Evolutionary conservation across 2,113 vertebrate species (phyloP), one percentile per base, ranked within the genome.

Genomic region (Sinosuthora webbiana): DNA sequence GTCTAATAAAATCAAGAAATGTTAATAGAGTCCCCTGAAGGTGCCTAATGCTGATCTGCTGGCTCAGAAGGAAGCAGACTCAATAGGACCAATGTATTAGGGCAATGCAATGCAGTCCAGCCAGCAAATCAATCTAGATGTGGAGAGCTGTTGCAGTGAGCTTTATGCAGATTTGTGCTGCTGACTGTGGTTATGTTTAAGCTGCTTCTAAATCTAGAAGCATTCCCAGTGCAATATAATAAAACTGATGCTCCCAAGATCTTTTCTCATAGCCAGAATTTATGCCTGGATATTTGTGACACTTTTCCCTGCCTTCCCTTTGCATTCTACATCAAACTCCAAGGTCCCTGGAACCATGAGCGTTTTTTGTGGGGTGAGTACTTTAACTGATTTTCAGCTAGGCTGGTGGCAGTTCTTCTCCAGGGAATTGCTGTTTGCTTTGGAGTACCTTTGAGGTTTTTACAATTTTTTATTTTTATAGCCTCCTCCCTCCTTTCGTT

Each of bases 1-100:
- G 44, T 59, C 42, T 96, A 95, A 96, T 93, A 70, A 57, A 90
- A 93, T 96, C 83, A 95, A 76, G 87, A 84, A 91, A 83, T 83
- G 63, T 83, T 97, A 95, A 96, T 83, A 87, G 88, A 96, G 76
- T 93, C 35, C 68, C 88, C 8, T 90, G 81, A 83, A 74, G 57
- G 76, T 90, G 39, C 60, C 41, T 88, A 35, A 75, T 92, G 79
- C 65, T 89, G 47, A 83, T 91, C 68, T 81, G 30, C 27, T 92
- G 88, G 76, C 86, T 44, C 52, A 62, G 69, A 89, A 55, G 42
- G 60, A 90, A 92, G 60, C 79, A 71, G 73, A 78, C 47, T 90
- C 69, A 56, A 0, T 45, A 63, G 75, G 50, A 49, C 52, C 62
- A 21, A 41, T 79, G 33, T 68, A 23, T 60, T 42, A 37, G 47